Base-by-base conservation (phyloP, 35 echinoderm and acorn worm genomes). In the Lytechinus pictus region DNA sequence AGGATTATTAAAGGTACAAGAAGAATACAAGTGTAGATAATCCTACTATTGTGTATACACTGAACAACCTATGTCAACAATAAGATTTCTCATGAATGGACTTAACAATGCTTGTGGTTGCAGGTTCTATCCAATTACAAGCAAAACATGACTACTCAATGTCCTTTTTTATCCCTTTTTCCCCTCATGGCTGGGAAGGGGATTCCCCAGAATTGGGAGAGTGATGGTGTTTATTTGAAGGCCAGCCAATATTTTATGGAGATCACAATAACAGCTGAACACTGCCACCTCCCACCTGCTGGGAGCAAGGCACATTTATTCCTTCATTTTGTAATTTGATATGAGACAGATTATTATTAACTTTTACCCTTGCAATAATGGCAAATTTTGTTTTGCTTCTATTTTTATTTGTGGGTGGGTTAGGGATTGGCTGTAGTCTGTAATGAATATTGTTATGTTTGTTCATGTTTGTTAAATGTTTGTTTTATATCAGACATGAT, bases 241-340 rank as follows among this genome's bases (percentile, higher is more conserved):
- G 52, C 88, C 88, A 90, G 88, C 88, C 88, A 90, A 90, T 90
- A 90, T 90, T 90, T 79, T 90, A 90, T 90, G 88, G 52, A 90
- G 88, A 90, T 90, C 88, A 90, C 88, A 90, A 54, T 52, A 90
- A 90, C 88, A 90, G 88, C 88, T 90, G 88, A 90, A 54, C 52
- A 90, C 28, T 44, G 88, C 88, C 88, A 90, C 88, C 88, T 90
- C 66, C 66, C 66, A 79, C 66, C 66, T 79, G 66, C 66, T 79
- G 66, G 21, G 66, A 24, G 66, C 66, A n/a, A 79, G n/a, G 66
- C 66, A 6, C 66, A 79, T 72, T 13, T 13, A 72, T 16, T 72
- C 61, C 61, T 72, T 72, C 16, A 72, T 79, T 58, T 79, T 79
- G n/a, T 79, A 24, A 24, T 79, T 79, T 79, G 66, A 79, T 79